These are phyloP conservation scores for Scleropages formosus DNA, from an alignment of 2,797 vertebrate species.

Conservation along the genomic window DNA sequence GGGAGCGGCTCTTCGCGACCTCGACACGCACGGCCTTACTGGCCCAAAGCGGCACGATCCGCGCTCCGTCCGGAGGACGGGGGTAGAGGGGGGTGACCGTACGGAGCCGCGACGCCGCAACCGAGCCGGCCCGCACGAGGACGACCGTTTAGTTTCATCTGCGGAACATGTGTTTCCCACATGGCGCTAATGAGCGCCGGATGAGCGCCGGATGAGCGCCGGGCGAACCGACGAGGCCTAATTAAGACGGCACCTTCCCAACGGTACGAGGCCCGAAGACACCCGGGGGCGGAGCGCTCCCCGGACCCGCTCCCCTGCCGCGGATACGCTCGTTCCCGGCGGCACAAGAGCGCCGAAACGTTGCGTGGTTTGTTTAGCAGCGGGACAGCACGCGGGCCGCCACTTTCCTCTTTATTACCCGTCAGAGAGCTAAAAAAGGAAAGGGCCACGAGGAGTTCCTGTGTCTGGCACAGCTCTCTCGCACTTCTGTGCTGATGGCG, in stretches of 20 bases:
- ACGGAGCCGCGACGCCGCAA: not conserved
- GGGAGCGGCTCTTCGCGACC: no score
- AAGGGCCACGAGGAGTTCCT: no score
- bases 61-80: not conserved
- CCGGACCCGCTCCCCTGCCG: constrained; percentile 2
- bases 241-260: constrained; percentile 37
- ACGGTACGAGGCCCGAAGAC: constrained; percentile 34
- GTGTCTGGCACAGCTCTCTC: no score
- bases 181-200: constrained; percentile 31
- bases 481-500: no score
- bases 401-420: no score
- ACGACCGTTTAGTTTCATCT: constrained; percentile 24
- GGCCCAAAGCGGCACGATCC: no score
- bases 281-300: constrained; percentile 15
- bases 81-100: not conserved
- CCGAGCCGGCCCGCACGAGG: no score
- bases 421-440: no score
- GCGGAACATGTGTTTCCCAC: constrained; percentile 21
- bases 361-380: constrained; percentile 45
- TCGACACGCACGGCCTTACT: no score
- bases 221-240: constrained; percentile 35
- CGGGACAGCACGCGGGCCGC: no score
- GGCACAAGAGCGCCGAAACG: not conserved
- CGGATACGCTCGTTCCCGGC: constrained; percentile 23
- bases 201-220: constrained; percentile 37